Evolutionary conservation across 35 echinoderm and acorn worm species (phyloP), one percentile per base, ranked within the genome.

Genomic region (Acanthaster planci): DNA sequence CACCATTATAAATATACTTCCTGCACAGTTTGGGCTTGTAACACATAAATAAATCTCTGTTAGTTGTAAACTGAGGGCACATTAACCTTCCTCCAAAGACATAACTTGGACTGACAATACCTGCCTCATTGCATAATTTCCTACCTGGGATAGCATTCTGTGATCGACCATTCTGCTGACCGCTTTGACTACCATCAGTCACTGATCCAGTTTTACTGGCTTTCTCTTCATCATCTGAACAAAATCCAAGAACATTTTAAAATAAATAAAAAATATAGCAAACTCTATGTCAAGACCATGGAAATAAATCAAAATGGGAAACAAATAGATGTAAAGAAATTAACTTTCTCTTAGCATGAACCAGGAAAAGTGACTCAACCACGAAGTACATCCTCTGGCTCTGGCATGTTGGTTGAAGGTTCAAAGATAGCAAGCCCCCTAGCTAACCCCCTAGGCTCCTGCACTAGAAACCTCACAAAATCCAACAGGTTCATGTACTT

Each of bases 161-260:
- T 72, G 64, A 15, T 26, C 34, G 64, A 26, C 64, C 59, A 67
- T 31, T 67, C 30, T 67, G 21, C 7, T 67, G 59, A n/a, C 59
- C 64, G 34, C 23, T 72, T 26, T 72, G 64, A 26, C 64, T 72
- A 47, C 42, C 42, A 47, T 12, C 42, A 47, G 42, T 12, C 4
- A 12, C 42, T 47, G 42, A 47, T 19, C 64, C 64, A 72, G 21
- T 72, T 72, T 72, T 72, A 34, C 64, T 72, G 64, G 64, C 34
- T 26, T 34, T 72, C 10, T 72, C 64, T 31, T 72, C 64, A 26
- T 72, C 64, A 72, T 72, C 64, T 72, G 34, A 26, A 72, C 34
- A 34, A 31, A 72, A 36, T 72, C 22, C n/a, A n/a, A n/a, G n/a
- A n/a, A n/a, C n/a, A n/a, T n/a, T n/a, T n/a, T n/a, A n/a, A n/a